phyloP scores from a whole-genome alignment of 2,113 vertebrate genomes.

The Festucalex cinctus region DNA sequence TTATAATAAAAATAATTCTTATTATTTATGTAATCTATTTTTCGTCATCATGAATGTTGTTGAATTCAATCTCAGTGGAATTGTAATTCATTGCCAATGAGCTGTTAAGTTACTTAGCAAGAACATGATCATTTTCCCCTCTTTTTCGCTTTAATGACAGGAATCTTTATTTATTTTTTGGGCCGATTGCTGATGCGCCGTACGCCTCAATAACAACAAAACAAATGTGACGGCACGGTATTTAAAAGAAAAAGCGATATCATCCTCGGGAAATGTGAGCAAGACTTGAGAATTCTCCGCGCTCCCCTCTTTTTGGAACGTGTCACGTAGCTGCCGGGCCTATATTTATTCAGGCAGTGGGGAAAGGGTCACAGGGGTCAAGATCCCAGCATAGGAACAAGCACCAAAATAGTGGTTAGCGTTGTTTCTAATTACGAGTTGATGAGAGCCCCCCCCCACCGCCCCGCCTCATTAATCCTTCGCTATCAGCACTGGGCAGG shows the following conservation, averaged over 20 bases:
- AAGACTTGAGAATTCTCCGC: constrained; percentile 57
- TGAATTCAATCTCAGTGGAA: too few species aligned
- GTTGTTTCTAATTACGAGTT: constrained; percentile 86
- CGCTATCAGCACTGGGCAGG: constrained; percentile 79
- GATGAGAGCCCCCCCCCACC: constrained; percentile 69
- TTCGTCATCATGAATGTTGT: too few species aligned
- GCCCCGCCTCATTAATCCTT: constrained; percentile 82
- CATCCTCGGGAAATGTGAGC: constrained; percentile 47
- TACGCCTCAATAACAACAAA: constrained; percentile 35
- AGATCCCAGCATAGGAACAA: constrained; percentile 79
- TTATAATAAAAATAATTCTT: too few species aligned
- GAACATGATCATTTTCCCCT: not conserved
- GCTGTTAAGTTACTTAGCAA: not conserved
- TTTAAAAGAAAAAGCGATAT: constrained; percentile 16
- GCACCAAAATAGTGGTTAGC: constrained; percentile 80
- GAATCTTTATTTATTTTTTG: not conserved
- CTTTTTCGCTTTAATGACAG: not conserved
- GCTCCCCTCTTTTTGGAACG: constrained; percentile 52
- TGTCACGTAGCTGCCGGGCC: constrained; percentile 56
- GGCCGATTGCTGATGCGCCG: not conserved
- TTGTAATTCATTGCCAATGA: too few species aligned
- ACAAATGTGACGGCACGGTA: constrained; percentile 16
- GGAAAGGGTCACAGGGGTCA: constrained; percentile 57
- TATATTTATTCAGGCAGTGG: constrained; percentile 72
- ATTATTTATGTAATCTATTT: too few species aligned